Percentiles rank a stretch among this genome's conserved stretches.
Conservation (phyloP, 1,140 invertebrate genomes). For the Drosophila fuyamai region DNA sequence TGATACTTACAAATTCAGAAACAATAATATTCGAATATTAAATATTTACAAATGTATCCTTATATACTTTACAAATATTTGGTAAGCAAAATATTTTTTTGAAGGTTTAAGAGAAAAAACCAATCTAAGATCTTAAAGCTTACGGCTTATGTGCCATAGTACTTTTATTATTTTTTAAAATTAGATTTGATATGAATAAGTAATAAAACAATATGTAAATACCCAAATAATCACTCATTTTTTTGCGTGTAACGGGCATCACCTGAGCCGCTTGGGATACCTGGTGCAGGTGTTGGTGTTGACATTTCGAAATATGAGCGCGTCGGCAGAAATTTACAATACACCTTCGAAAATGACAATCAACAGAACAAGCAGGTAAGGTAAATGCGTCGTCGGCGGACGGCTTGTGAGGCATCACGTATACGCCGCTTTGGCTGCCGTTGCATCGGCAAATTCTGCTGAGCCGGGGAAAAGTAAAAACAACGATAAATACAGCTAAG, state of each 20-base stretch:
- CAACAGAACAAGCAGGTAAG: conserved; percentile 42
- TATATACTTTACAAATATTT: neutral
- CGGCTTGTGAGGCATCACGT: conserved; percentile 49
- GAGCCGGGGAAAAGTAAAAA: conserved; percentile 29
- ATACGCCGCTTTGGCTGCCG: conserved; percentile 70
- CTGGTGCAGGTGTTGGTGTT: conserved; percentile 73
- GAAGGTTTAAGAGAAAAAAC: no score
- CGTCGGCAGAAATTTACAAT: conserved; percentile 71
- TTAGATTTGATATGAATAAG: no score
- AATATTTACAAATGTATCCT: no score
- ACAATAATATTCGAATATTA: no score
- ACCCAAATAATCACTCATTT: no score
- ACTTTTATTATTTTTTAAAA: no score
- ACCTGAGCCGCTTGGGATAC: conserved; percentile 69
- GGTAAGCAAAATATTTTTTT: no score
- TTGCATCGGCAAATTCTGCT: conserved; percentile 42
- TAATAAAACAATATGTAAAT: no score
- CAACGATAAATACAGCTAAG: conserved; percentile 12
- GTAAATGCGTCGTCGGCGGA: conserved; percentile 55
- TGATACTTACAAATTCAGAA: no score
- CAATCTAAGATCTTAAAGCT: no score
- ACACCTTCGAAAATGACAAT: conserved; percentile 38
- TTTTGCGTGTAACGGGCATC: conserved; percentile 39
- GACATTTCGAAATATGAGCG: conserved; percentile 79
- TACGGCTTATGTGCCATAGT: no score